phyloP scores from a whole-genome alignment of 92 coral and sea anemone genomes.

The Diadumene lineata region DNA sequence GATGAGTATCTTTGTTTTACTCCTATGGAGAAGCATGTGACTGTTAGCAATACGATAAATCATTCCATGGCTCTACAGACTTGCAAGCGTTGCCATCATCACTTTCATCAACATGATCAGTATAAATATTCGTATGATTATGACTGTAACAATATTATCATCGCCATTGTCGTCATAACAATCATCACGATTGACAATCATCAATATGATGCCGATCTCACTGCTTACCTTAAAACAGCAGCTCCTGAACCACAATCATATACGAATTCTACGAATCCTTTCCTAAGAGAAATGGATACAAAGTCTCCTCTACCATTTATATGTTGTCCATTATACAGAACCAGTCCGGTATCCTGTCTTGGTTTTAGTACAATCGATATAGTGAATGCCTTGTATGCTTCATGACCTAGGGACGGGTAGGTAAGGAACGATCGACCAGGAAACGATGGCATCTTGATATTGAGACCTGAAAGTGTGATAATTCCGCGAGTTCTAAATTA shows the following conservation, averaged over 20 bases:
- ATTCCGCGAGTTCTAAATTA: too few species aligned
- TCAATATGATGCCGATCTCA: too few species aligned
- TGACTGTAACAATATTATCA: neutral
- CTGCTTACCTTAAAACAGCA: conserved; percentile 34
- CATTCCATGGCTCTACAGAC: too few species aligned
- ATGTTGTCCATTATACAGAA: conserved; percentile 30
- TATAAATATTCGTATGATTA: too few species aligned
- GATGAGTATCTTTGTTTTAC: conserved; percentile 20
- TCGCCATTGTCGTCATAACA: neutral
- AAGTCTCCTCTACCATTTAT: conserved; percentile 35
- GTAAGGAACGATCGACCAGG: conserved; percentile 33
- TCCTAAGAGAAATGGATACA: conserved; percentile 36
- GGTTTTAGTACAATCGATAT: conserved; percentile 33
- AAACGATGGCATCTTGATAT: conserved; percentile 36
- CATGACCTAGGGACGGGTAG: conserved; percentile 47
- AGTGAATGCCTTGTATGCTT: conserved; percentile 17
- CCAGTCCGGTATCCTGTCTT: conserved; percentile 25
- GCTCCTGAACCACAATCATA: conserved; percentile 63
- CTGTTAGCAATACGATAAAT: too few species aligned
- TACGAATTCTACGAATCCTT: conserved; percentile 47
- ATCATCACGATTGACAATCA: too few species aligned
- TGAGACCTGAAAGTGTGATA: conserved; percentile 20
- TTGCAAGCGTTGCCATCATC: neutral
- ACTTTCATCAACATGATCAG: neutral
- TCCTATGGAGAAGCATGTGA: conserved; percentile 4